These are phyloP conservation scores for Rhynchonycteris naso DNA, from an alignment of 2,797 vertebrate genomes.

Conservation along the genomic window DNA sequence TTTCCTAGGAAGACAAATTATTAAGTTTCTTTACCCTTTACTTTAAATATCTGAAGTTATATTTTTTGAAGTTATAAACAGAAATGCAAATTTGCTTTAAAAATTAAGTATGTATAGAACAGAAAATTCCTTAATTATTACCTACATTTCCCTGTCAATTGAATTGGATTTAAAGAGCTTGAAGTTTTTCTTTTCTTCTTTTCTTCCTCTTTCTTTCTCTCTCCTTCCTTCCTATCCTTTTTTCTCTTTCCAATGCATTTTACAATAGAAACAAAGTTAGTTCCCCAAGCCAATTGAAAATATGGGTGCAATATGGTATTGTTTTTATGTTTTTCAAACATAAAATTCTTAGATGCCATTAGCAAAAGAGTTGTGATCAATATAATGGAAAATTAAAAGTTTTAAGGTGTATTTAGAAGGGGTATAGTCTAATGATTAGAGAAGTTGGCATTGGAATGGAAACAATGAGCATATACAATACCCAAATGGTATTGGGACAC, in stretches of 20 bases:
- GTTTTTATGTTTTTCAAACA: conserved; percentile 1
- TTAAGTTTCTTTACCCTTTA: background rate
- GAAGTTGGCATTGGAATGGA: background rate
- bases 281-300: background rate
- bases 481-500: background rate
- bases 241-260: background rate
- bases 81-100: background rate
- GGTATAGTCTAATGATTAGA: background rate
- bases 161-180: background rate
- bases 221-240: background rate
- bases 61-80: conserved; percentile 8
- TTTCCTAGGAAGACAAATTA: conserved; percentile 13
- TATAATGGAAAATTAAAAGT: background rate
- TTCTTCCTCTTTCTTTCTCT: background rate
- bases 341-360: background rate
- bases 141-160: background rate
- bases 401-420: background rate
- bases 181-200: background rate
- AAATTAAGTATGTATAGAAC: background rate
- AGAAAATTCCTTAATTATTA: background rate
- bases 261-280: background rate
- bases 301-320: background rate
- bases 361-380: background rate
- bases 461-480: background rate
- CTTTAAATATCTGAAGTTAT: background rate